Evolutionary conservation across 2,888 invertebrate genomes (phyloP), one percentile per base, ranked within the genome.

Genomic region (Sarcophaga carnaria): DNA sequence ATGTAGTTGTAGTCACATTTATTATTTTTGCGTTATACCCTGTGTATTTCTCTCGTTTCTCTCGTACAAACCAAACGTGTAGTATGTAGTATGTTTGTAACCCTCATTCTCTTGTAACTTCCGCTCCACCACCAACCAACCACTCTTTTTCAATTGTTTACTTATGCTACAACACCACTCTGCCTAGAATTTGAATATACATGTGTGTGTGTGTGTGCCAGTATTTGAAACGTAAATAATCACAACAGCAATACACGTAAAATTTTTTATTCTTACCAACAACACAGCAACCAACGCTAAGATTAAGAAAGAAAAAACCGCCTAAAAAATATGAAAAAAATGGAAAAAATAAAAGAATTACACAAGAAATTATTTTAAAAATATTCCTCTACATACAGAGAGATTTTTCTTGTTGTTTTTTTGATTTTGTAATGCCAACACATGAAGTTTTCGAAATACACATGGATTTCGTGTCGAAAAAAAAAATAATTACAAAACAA

Each of bases 111-210:
- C 47, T 47, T 17, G 54, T 2, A 17, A 27, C 45, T n/a, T n/a
- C 45, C 66, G 66, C 66, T 25, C n/a, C 45, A 20, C 49, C n/a
- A 14, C 81, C 75, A 20, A 81, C 69, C 80, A 37, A 37, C 37
- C 8, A 10, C 8, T 37, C 37, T 37, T 37, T 37, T 37, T 37
- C 8, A 37, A 10, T 37, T 37, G 37, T 37, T 37, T 37, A 37
- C 37, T 37, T 37, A 10, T 37, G 37, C 14, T 14, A 54, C 54
- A 54, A 54, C 14, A 54, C 37, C 37, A 8, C 8, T 37, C 8
- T 10, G 37, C 37, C 8, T 37, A 37, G 2, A 1, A 37, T 37
- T 37, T 37, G 8, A 37, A 10, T 17, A 4, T 49, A 12, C 6
- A 2, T 12, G 27, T 49, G 22, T 54, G 14, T 67, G 37, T 67